Conservation (phyloP, 2,888 invertebrate genomes). For the Limnephilus auricula region DNA sequence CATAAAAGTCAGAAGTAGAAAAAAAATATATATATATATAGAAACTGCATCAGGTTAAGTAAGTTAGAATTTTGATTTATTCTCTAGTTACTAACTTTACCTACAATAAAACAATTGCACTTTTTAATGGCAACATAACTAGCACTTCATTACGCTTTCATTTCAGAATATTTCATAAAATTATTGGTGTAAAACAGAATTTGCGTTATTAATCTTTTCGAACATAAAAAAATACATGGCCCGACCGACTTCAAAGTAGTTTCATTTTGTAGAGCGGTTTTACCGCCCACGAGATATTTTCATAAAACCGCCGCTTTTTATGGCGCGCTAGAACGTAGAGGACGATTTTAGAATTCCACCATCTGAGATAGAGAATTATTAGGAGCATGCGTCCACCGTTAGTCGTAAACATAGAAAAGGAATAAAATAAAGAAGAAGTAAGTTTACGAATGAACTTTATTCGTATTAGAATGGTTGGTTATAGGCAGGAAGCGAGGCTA, state of each 20-base stretch:
- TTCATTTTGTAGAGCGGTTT: neutral
- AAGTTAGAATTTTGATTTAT: neutral
- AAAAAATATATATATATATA: too few relatives aligned
- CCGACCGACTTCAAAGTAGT: neutral
- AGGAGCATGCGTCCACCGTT: neutral
- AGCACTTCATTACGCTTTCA: neutral
- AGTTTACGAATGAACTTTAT: constrained; percentile 12
- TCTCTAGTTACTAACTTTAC: neutral
- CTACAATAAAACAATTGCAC: neutral
- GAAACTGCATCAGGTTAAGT: too few relatives aligned
- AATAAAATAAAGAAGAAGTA: neutral
- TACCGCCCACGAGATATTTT: neutral
- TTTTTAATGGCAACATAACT: neutral
- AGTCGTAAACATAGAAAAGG: neutral
- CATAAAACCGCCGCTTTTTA: neutral
- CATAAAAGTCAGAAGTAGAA: too few relatives aligned
- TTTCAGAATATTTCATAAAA: neutral
- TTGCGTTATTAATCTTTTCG: neutral
- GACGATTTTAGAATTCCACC: neutral
- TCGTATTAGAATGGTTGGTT: constrained; percentile 3
- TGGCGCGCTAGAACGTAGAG: neutral
- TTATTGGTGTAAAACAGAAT: neutral
- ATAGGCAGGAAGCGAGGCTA: neutral
- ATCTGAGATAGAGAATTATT: neutral
- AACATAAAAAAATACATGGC: neutral